A percentile compares a stretch with the other conserved stretches of the same genome.
Conservation (phyloP, 2,113 vertebrate genomes). For the Oryzias melastigma region DNA sequence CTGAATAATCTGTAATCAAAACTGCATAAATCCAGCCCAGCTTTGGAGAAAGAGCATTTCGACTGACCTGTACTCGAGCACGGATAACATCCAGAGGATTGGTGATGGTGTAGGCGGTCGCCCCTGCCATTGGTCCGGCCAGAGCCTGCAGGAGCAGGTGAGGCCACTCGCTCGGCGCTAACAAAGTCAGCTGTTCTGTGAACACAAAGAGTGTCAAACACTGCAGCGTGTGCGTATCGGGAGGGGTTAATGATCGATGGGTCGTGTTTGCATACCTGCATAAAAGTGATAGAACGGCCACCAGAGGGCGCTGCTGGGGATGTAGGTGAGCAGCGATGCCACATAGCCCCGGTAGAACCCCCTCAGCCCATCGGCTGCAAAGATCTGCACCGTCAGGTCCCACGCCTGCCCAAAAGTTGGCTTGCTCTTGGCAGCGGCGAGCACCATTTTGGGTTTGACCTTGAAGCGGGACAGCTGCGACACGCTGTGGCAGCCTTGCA, state of each 20-base stretch:
- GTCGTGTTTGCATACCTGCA: constrained; percentile 78
- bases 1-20: no score
- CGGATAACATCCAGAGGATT: constrained; percentile 98
- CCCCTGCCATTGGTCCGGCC: constrained; percentile 91
- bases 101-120: constrained; percentile 92
- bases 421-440: constrained; percentile 54
- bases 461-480: constrained; percentile 86
- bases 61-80: constrained; percentile 90
- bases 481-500: constrained; percentile 85
- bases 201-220: constrained; percentile 25
- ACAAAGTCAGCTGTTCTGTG: constrained; percentile 86
- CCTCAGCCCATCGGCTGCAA: constrained; percentile 83
- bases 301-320: constrained; percentile 96
- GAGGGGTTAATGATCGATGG: neutral
- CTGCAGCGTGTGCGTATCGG: neutral
- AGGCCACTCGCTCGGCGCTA: constrained; percentile 89
- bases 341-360: constrained; percentile 96
- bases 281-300: constrained; percentile 99
- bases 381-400: constrained; percentile 90
- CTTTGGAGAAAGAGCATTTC: neutral
- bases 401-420: constrained; percentile 87
- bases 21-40: no score
- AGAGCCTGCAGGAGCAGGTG: constrained; percentile 92
- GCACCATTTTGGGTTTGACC: constrained; percentile 64
- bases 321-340: constrained; percentile 94